These are phyloP conservation scores for Hydrotaea diabolus DNA, from an alignment of 2,888 invertebrate species.

Conservation along the genomic window DNA sequence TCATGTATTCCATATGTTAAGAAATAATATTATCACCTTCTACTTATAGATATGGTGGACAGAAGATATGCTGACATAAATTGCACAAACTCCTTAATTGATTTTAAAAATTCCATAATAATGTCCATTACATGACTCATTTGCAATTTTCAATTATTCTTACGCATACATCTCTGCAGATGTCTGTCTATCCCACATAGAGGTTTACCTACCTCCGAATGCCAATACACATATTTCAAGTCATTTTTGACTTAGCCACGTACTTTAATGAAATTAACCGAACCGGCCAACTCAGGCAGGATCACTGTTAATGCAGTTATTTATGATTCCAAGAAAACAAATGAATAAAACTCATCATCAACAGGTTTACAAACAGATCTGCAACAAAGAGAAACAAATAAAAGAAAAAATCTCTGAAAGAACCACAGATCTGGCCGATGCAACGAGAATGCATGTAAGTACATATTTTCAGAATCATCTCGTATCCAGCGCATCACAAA, in stretches of 20 bases:
- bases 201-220: neutral
- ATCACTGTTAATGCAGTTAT: slow-evolving; percentile 54
- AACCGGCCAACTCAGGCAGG: neutral
- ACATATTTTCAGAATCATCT: neutral
- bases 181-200: too few species aligned
- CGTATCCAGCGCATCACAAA: slow-evolving; percentile 30
- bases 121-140: slow-evolving; percentile 1
- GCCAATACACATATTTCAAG: neutral
- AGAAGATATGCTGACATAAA: too few species aligned
- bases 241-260: neutral
- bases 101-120: too few species aligned
- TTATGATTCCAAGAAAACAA: slow-evolving; percentile 62
- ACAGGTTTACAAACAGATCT: slow-evolving; percentile 44
- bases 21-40: too few species aligned
- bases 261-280: slow-evolving; percentile 33
- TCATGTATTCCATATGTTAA: too few species aligned
- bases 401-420: slow-evolving; percentile 21
- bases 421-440: neutral
- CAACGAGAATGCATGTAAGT: neutral
- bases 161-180: neutral
- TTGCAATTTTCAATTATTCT: neutral
- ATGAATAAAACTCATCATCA: slow-evolving; percentile 44
- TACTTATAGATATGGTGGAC: too few species aligned
- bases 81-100: too few species aligned
- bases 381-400: slow-evolving; percentile 33